Evolutionary conservation across 2,113 vertebrate species (phyloP).

Genomic region (Piprites chloris): DNA sequence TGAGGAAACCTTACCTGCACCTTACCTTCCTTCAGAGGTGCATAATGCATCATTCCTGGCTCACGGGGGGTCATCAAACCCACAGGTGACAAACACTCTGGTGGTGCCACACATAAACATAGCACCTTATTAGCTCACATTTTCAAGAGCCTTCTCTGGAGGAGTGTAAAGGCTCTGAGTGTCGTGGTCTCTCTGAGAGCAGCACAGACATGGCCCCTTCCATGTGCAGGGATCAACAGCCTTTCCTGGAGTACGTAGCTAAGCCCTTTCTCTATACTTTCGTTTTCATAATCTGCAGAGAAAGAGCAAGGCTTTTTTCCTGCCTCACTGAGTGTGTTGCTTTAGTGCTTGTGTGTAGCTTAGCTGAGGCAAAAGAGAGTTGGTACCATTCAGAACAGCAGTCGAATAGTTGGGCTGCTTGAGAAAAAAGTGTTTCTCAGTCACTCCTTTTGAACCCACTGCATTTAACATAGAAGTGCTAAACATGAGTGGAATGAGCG

Average conservation of each 20-base stretch:
- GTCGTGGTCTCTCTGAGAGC: not conserved
- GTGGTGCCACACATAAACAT: not conserved
- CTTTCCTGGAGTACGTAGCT: accelerated
- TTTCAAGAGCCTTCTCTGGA: not conserved
- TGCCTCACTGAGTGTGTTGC: not conserved
- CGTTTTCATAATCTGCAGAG: not conserved
- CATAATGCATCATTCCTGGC: not conserved
- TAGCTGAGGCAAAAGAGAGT: not conserved
- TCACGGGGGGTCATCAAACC: not conserved
- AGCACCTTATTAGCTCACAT: not conserved
- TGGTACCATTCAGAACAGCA: not conserved
- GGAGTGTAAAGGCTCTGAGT: not conserved
- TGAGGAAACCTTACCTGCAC: not conserved
- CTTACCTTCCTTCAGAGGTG: not conserved
- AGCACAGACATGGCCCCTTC: not conserved
- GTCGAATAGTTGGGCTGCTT: not conserved
- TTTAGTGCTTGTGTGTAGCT: not conserved
- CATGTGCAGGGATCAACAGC: not conserved
- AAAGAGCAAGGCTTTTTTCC: not conserved
- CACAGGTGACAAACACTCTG: too few species aligned
- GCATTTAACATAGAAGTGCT: not conserved
- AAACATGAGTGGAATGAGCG: not conserved
- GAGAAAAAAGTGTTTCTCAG: not conserved
- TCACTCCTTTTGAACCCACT: not conserved
- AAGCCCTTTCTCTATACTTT: not conserved